Evolutionary conservation across 2,888 invertebrate species (phyloP), one percentile per base, ranked within the genome.

Genomic region (Lasius platythorax): DNA sequence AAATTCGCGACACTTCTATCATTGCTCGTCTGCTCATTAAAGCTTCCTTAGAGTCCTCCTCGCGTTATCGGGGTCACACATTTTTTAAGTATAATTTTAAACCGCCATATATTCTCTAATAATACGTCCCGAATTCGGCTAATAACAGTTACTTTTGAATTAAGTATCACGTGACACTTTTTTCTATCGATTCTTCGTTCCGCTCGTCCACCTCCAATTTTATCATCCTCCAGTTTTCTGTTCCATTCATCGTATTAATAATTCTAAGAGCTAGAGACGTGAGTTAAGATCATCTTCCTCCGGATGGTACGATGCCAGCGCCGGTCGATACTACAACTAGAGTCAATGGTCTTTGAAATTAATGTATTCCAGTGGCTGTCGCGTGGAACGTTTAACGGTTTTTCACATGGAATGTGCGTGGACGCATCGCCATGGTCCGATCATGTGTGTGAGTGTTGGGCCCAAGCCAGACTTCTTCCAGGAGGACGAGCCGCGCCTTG

Each of bases 341-440:
- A 74, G 83, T 53, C 58, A 64, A 43, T 73, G 33, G 75, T 67
- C 56, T 83, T 91, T 82, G 84, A 89, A 86, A 90, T 91, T 91
- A 91, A 92, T 92, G 86, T 91, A 92, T 92, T 90, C 88, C 82
- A 61, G 74, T 84, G 83, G 64, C 87, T 67, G 86, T 87, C 86
- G 86, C 87, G 83, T 85, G 90, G 88, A 93, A 93, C 92, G 93
- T 93, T 95, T 95, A 95, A 95, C 95, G 95, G 95, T 95, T 94
- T 94, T 93, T 92, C 91, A 81, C 73, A 92, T 92, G 95, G 95
- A 95, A 95, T 95, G 95, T 93, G 90, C 91, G 92, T 92, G 93
- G 89, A 85, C 63, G 82, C 81, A 37, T 56, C 66, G 53, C 66
- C 63, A 33, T 33, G 72, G 79, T 85, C 83, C 87, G 81, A 82